phyloP scores from a whole-genome alignment of 2,888 invertebrate species.

The Creontiades dilutus region DNA sequence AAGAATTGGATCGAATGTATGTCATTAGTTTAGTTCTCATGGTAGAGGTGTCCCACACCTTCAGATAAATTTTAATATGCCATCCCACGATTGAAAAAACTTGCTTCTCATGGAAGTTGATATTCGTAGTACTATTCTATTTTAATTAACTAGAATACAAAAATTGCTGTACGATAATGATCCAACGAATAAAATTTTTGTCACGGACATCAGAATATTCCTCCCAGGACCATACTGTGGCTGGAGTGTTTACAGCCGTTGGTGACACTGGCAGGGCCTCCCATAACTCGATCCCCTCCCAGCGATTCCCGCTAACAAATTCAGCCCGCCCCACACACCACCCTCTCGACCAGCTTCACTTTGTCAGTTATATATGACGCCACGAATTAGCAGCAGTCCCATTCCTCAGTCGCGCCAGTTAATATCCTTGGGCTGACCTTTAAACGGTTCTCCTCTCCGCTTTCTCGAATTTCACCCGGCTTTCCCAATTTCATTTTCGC shows the following conservation, averaged over 20 bases:
- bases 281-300: slow-evolving; percentile 42
- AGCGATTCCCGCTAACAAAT: slow-evolving; percentile 19
- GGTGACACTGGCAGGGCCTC: slow-evolving; percentile 14
- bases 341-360: slow-evolving; percentile 32
- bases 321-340: slow-evolving; percentile 14
- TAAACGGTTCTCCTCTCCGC: neutral
- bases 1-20: too few species aligned
- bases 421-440: neutral
- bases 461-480: slow-evolving; percentile 4
- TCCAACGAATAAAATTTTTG: too few species aligned
- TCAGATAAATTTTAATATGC: too few species aligned
- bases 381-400: slow-evolving; percentile 52
- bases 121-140: too few species aligned
- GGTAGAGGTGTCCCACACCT: too few species aligned
- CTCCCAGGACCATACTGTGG: too few species aligned
- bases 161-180: too few species aligned
- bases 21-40: too few species aligned
- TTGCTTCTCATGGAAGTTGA: too few species aligned
- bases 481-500: neutral
- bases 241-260: slow-evolving; percentile 15
- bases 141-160: too few species aligned
- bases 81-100: too few species aligned
- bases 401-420: slow-evolving; percentile 47
- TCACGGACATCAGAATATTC: too few species aligned
- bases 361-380: slow-evolving; percentile 48